Evolutionary conservation across 1,140 invertebrate species (phyloP).

Genomic region (Bombyx mandarina): DNA sequence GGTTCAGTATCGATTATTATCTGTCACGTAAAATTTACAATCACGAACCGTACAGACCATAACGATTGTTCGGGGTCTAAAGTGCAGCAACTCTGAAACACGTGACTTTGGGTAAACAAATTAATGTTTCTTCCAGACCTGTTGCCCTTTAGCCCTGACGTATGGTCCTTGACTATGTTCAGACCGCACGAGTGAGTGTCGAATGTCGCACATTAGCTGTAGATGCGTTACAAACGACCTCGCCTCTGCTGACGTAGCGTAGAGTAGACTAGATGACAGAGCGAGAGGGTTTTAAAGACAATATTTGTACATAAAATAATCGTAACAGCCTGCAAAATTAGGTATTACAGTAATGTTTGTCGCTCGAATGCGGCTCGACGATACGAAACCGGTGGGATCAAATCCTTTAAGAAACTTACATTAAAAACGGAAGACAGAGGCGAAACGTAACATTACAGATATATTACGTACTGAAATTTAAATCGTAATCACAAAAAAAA

Average conservation of each 20-base stretch:
- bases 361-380: slow-evolving; percentile 36
- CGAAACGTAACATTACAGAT: slow-evolving; percentile 48
- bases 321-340: slow-evolving; percentile 61
- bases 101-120: too few relatives aligned
- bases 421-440: slow-evolving; percentile 51
- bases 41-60: slow-evolving; percentile 40
- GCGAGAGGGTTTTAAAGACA: slow-evolving; percentile 71
- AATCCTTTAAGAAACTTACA: slow-evolving; percentile 72
- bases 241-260: slow-evolving; percentile 60
- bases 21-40: slow-evolving; percentile 43
- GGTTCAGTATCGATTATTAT: slow-evolving; percentile 47
- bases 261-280: slow-evolving; percentile 66
- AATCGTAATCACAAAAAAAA: slow-evolving; percentile 49
- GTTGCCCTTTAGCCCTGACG: too few relatives aligned
- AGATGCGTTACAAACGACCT: slow-evolving; percentile 61
- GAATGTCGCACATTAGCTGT: slow-evolving; percentile 55
- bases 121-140: too few relatives aligned
- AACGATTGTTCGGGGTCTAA: slow-evolving; percentile 32
- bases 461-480: slow-evolving; percentile 45
- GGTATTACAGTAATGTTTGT: slow-evolving; percentile 55
- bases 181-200: slow-evolving; percentile 12
- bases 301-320: slow-evolving; percentile 71
- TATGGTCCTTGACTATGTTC: too few relatives aligned
- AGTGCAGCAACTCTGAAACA: too few relatives aligned
- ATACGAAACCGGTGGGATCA: slow-evolving; percentile 72